Evolutionary conservation across 1,140 invertebrate species (phyloP), one percentile per base, ranked within the genome.

Genomic region (Brachionus angularis): DNA sequence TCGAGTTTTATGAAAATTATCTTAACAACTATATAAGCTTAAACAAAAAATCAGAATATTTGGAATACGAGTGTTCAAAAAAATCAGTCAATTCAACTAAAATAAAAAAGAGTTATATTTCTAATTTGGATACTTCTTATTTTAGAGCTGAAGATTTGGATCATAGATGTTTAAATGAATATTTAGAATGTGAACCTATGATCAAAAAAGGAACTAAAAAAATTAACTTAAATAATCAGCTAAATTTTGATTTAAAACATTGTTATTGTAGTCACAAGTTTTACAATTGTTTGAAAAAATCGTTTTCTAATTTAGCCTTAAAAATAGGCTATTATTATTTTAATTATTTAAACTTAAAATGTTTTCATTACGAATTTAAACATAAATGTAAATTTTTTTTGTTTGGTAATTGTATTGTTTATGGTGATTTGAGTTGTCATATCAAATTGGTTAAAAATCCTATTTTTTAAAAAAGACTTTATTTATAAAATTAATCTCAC

Each of bases 361-460:
- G 53, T 25, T 58, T 39, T n/a, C 53, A 58, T 23, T 58, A 39
- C 14, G n/a, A 58, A 23, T 58, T 12, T 58, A 58, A 39, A 14
- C 53, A 33, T 14, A 39, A 36, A 23, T 58, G 53, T 42, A 58
- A 23, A 10, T 16, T 58, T 39, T 39, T 25, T 27, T 58, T 58
- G 18, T 23, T 58, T 21, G 53, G 53, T 1, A 3, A 36, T 8
- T 58, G 53, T 58, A 21, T 39, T 4, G 10, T 58, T 12, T 10
- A 21, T 10, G 53, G 53, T 27, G 53, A 58, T 39, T 58, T 23
- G 18, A 29, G 1, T n/a, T 58, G 53, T 39, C 53, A 58, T 42
- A 12, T 58, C 25, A 58, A 58, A 23, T 2, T 58, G 12, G 4
- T 58, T 1, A 25, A 50, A 39, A 58, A 42, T 58, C 36, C 3